These are phyloP conservation scores for Spisula solida DNA, from an alignment of 2,888 invertebrate genomes.

Conservation along the genomic window DNA sequence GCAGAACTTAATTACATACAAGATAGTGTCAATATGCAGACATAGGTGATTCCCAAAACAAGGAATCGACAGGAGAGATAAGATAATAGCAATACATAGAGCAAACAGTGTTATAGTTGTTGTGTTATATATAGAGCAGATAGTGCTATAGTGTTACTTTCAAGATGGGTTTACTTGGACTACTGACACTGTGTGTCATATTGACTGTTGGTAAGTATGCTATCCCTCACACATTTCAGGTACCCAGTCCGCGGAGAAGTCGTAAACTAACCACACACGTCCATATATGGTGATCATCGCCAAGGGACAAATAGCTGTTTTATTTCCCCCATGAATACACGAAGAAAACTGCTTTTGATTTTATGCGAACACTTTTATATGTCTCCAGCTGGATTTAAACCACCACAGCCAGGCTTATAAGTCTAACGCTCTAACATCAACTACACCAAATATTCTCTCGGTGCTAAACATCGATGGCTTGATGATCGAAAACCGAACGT, in stretches of 20 bases:
- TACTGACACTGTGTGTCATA: neutral
- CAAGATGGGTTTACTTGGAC: neutral
- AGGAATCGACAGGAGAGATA: neutral
- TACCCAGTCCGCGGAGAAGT: neutral
- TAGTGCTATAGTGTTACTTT: neutral
- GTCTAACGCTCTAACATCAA: too few species aligned
- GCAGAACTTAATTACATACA: too few species aligned
- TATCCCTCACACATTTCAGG: too few species aligned
- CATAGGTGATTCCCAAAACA: neutral
- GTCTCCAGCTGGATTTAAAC: too few species aligned
- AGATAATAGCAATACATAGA: neutral
- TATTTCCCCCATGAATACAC: too few species aligned
- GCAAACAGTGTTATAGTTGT: neutral
- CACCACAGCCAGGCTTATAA: too few species aligned
- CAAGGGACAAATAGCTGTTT: too few species aligned
- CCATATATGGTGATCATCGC: neutral
- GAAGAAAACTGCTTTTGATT: too few species aligned
- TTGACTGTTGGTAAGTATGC: neutral
- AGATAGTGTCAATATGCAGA: too few species aligned
- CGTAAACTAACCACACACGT: neutral
- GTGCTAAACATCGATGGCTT: neutral
- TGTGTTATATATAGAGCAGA: neutral
- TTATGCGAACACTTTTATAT: too few species aligned
- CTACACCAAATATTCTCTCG: too few species aligned
- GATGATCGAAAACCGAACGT: neutral